Base-by-base conservation (phyloP, 2,113 vertebrate species). In the Suncus etruscus region DNA sequence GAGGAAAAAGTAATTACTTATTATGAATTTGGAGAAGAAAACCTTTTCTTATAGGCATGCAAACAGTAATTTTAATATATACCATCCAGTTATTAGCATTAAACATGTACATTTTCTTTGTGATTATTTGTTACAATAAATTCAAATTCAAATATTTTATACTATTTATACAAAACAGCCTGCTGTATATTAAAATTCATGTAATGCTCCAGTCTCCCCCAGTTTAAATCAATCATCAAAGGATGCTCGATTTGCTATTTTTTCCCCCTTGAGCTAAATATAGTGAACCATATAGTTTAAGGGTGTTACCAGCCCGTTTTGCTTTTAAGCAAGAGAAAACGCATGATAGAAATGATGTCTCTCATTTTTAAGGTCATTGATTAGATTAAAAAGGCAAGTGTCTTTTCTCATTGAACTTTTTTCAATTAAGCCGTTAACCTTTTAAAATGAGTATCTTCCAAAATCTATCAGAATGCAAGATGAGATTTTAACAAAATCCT, bases 391-490 rank as follows among this genome's bases (percentile, higher is more conserved):
- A 96, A 96, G 87, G n/a, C 69, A 97, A 96, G 70, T 79, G 39
- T 32, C 68, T 93, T 87, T 86, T 96, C 96, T 78, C 68, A 8
- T 11, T 94, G 95, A 96, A 97, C 91, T 97, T 97, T 93, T 92
- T 65, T 95, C 87, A 95, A 87, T 95, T 89, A 84, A 83, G 20
- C 65, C 94, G 87, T 96, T 97, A 94, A 92, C 69, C 90, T 96
- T 95, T 97, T 92, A 81, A 97, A 97, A 89, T 69, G 54, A 96
- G 51, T 87, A 39, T 92, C 90, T 91, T 95, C 95, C 91, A 78
- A 96, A 96, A 91, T 77, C 31, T 96, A 91, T 95, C 91, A 93
- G 88, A 96, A 94, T 87, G 92, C 91, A 93, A 93, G 97, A 93
- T 89, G 92, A 78, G 93, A 96, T 94, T 97, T 95, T 93, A 95